These are phyloP conservation scores for Listrodromus nycthemerus DNA, from an alignment of 2,888 invertebrate genomes.

Conservation along the genomic window DNA sequence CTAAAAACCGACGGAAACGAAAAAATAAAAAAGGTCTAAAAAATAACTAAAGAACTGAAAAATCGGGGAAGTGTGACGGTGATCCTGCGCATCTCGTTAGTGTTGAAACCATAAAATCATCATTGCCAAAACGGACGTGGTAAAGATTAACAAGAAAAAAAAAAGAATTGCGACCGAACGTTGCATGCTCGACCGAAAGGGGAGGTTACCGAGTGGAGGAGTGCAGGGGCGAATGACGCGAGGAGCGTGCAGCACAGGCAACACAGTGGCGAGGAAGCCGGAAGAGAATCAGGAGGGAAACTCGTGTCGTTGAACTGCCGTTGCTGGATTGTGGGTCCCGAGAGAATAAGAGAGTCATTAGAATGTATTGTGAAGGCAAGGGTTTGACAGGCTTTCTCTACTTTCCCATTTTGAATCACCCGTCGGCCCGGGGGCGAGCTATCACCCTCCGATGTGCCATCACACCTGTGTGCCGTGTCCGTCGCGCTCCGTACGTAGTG, in stretches of 20 bases:
- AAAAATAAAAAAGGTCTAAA: neutral
- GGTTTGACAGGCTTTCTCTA: conserved; percentile 76
- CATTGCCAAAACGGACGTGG: neutral
- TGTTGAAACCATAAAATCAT: neutral
- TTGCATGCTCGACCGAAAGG: conserved; percentile 4
- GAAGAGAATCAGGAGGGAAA: conserved; percentile 10
- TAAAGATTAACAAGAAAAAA: neutral
- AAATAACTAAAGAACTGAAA: neutral
- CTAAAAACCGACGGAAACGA: neutral
- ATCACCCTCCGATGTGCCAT: neutral
- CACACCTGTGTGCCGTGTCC: conserved; percentile 1
- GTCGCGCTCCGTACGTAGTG: neutral
- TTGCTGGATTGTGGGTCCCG: conserved; percentile 29
- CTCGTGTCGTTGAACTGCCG: conserved; percentile 43
- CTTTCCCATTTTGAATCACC: conserved; percentile 54
- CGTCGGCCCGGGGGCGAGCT: conserved; percentile 19
- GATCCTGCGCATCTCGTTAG: too few relatives aligned
- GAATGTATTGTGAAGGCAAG: conserved; percentile 80
- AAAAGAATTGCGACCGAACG: neutral
- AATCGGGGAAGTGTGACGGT: neutral
- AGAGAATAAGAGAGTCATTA: conserved; percentile 77
- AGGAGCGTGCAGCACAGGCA: conserved; percentile 10
- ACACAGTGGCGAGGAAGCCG: neutral
- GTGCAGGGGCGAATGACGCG: conserved; percentile 21
- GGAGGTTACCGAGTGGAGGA: conserved; percentile 22